Evolutionary conservation across 2,113 vertebrate genomes (phyloP).

Genomic region (Neodontobutis hainanensis): DNA sequence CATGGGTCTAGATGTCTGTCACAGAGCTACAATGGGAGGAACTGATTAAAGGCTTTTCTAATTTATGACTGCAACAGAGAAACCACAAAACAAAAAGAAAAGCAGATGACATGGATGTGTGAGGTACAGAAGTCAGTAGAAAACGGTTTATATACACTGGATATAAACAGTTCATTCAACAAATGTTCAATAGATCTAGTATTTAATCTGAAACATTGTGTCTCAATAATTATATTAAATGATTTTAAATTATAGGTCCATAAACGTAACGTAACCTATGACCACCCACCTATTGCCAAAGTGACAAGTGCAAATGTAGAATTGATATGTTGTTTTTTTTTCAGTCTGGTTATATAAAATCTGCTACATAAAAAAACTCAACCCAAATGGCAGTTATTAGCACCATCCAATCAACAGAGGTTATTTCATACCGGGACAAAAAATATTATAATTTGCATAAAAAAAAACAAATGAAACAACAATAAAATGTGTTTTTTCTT

Average conservation of each 20-base stretch:
- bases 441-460: constrained; percentile 53
- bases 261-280: constrained; percentile 10
- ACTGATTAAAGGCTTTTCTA: neutral
- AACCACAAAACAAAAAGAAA: constrained; percentile 6
- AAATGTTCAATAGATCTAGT: neutral
- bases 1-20: neutral
- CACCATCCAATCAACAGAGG: constrained; percentile 39
- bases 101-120: constrained; percentile 11
- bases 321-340: constrained; percentile 15
- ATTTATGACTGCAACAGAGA: constrained; percentile 2
- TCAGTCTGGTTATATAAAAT: constrained; percentile 32
- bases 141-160: neutral
- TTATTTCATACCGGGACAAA: constrained; percentile 28
- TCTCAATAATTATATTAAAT: neutral
- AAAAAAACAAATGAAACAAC: constrained; percentile 9
- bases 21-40: neutral
- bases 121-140: constrained; percentile 23
- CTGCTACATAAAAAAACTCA: constrained; percentile 32
- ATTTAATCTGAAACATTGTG: neutral
- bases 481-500: neutral
- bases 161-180: neutral
- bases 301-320: constrained; percentile 70
- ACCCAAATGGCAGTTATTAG: constrained; percentile 2
- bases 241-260: neutral
- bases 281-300: constrained; percentile 47